phyloP scores from a whole-genome alignment of 2,888 invertebrate genomes.

The Periphyllus acericola region DNA sequence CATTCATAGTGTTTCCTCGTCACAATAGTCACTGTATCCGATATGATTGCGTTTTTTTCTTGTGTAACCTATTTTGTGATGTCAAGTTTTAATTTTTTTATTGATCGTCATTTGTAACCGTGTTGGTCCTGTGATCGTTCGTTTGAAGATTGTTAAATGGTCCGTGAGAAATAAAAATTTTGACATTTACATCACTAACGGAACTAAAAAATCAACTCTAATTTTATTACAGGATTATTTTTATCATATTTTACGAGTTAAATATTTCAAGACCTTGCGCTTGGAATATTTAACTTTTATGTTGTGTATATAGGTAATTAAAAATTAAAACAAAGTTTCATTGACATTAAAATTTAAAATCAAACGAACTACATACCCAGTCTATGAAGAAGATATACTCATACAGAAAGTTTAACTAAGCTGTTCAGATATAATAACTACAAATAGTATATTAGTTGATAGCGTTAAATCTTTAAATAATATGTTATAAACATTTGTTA shows the following conservation, averaged over 20 bases:
- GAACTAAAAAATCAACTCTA: slow-evolving; percentile 26
- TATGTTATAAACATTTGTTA: neutral
- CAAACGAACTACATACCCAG: neutral
- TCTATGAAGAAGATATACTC: neutral
- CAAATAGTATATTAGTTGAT: neutral
- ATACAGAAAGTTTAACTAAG: neutral
- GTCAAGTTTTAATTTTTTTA: slow-evolving; percentile 65
- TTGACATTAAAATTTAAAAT: neutral
- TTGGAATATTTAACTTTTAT: neutral
- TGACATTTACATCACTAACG: slow-evolving; percentile 49
- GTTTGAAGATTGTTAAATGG: slow-evolving; percentile 1
- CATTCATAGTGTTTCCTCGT: slow-evolving; percentile 62
- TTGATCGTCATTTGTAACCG: slow-evolving; percentile 61
- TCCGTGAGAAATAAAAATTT: slow-evolving; percentile 5
- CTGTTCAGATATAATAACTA: neutral
- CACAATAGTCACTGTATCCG: slow-evolving; percentile 58
- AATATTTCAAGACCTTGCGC: neutral
- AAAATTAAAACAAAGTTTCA: neutral
- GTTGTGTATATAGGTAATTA: neutral
- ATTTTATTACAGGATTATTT: slow-evolving; percentile 40
- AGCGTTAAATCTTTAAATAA: neutral
- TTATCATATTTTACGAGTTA: neutral
- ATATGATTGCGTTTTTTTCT: slow-evolving; percentile 59
- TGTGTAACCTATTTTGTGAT: slow-evolving; percentile 60
- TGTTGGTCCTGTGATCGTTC: slow-evolving; percentile 51